phyloP scores from a whole-genome alignment of 2,113 vertebrate genomes.

The Pseudorectes ferrugineus region DNA sequence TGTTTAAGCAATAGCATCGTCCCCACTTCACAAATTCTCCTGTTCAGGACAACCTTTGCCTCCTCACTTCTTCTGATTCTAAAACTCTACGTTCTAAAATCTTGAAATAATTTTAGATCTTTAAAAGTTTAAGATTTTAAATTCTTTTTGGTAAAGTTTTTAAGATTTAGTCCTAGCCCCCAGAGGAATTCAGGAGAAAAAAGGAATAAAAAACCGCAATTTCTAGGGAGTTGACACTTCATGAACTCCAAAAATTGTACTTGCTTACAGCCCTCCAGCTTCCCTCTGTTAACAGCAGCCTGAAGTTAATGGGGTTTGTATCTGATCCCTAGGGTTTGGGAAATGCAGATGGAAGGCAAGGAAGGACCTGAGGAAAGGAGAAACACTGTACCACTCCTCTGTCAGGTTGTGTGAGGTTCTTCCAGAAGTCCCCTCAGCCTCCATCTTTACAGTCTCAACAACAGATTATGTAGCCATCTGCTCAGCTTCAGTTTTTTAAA shows the following conservation, averaged over 20 bases:
- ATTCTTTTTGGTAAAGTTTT: neutral
- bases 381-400: neutral
- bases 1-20: neutral
- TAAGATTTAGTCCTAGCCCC: neutral
- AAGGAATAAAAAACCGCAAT: neutral
- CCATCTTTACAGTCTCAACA: slow-evolving; percentile 1
- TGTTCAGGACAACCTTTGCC: neutral
- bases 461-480: neutral
- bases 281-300: neutral
- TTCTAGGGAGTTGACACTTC: neutral
- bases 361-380: neutral
- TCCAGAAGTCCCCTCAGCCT: neutral
- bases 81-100: neutral
- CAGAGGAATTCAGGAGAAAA: neutral
- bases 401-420: neutral
- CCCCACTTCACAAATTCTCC: neutral
- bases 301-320: neutral
- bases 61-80: neutral
- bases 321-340: neutral
- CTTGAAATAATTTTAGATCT: neutral
- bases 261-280: neutral
- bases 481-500: neutral
- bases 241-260: neutral
- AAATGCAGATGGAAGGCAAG: neutral
- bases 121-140: neutral